Percentiles rank a stretch among this genome's conserved stretches.
Conservation (phyloP, 2,888 invertebrate genomes). For the Taenaris catops region DNA sequence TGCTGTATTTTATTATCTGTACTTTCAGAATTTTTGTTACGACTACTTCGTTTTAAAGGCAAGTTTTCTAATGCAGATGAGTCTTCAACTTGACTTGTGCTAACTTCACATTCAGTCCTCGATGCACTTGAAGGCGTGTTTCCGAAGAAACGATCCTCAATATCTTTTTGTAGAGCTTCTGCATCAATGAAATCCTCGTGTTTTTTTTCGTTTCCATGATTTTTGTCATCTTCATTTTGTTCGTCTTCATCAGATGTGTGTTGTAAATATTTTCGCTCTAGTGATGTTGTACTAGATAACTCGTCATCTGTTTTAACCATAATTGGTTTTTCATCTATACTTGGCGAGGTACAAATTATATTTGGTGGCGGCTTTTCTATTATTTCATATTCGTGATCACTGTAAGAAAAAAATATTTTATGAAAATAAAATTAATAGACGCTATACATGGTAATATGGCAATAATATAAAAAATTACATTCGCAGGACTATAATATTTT, state of each 20-base stretch:
- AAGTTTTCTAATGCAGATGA: constrained; percentile 83
- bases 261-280: constrained; percentile 66
- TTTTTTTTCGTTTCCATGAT: constrained; percentile 39
- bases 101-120: constrained; percentile 82
- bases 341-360: constrained; percentile 56
- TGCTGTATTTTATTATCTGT: constrained; percentile 81
- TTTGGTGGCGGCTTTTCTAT: constrained; percentile 84
- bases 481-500: constrained; percentile 18
- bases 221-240: constrained; percentile 49
- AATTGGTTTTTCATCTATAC: constrained; percentile 51
- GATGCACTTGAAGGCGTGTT: constrained; percentile 80
- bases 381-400: constrained; percentile 96
- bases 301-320: constrained; percentile 69
- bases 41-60: constrained; percentile 78
- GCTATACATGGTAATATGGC: too few relatives aligned
- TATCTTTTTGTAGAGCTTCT: constrained; percentile 80
- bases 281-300: constrained; percentile 69
- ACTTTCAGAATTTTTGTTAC: constrained; percentile 71
- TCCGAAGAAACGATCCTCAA: constrained; percentile 82
- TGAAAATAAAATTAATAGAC: too few relatives aligned
- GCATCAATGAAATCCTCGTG: constrained; percentile 52
- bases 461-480: constrained; percentile 2
- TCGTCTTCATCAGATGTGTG: constrained; percentile 75
- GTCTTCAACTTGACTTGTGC: constrained; percentile 84
- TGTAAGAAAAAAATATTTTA: constrained; percentile 59